Evolutionary conservation across 2,797 vertebrate species (phyloP).

Genomic region (Pipistrellus pygmaeus): DNA sequence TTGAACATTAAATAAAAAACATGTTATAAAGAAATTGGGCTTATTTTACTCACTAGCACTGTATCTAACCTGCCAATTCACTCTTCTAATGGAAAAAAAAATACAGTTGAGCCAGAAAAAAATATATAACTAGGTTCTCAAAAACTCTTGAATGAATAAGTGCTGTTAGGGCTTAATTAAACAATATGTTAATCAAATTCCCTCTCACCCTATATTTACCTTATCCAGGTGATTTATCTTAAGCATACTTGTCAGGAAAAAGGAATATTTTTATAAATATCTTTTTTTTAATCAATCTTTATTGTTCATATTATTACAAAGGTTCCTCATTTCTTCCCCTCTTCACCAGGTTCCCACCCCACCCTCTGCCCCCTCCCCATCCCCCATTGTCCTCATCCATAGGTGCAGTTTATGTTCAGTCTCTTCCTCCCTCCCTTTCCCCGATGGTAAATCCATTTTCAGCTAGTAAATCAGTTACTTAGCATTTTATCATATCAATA

Average conservation of each 20-base stretch:
- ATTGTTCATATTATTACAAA: too few relatives aligned
- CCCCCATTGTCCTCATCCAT: too few relatives aligned
- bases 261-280: neutral
- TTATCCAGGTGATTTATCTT: neutral
- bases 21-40: slow-evolving; percentile 58
- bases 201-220: neutral
- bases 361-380: too few relatives aligned
- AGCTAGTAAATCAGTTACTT: too few relatives aligned
- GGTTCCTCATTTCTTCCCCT: too few relatives aligned
- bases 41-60: slow-evolving; percentile 27
- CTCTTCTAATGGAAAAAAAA: neutral
- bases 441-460: too few relatives aligned
- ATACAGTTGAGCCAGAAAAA: neutral
- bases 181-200: slow-evolving; percentile 1
- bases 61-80: slow-evolving; percentile 38
- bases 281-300: too few relatives aligned
- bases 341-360: too few relatives aligned
- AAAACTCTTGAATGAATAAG: slow-evolving; percentile 47
- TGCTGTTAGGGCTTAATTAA: neutral
- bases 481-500: too few relatives aligned
- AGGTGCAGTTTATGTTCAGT: too few relatives aligned
- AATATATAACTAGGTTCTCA: neutral
- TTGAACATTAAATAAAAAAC: slow-evolving; percentile 71
- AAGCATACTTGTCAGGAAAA: slow-evolving; percentile 31
- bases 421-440: too few relatives aligned